Evolutionary conservation across 2,797 vertebrate species (phyloP).

Genomic region (Erpetoichthys calabaricus): DNA sequence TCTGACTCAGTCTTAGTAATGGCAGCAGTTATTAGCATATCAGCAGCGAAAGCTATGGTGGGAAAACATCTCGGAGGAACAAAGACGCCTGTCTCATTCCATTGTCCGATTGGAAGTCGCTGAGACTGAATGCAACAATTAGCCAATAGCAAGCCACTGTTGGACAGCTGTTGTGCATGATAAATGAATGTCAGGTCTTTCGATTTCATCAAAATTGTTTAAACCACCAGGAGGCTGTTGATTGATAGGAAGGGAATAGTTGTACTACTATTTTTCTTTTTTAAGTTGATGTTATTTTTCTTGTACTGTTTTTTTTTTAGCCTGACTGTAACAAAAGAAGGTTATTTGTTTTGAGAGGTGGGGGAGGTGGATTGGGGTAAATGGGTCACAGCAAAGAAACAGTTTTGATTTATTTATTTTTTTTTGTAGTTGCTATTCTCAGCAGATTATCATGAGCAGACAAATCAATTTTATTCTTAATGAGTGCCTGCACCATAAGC

Average conservation of each 20-base stretch:
- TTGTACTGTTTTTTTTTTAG: too few species aligned
- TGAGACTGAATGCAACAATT: constrained; percentile 44
- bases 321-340: too few species aligned
- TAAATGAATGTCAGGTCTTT: constrained; percentile 21
- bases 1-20: constrained; percentile 36
- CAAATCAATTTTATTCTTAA: too few species aligned
- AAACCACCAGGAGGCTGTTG: background rate
- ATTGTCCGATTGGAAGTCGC: constrained; percentile 48
- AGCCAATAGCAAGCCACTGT: constrained; percentile 28
- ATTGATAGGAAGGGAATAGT: background rate
- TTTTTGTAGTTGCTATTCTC: too few species aligned
- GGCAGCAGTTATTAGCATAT: constrained; percentile 47
- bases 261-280: background rate
- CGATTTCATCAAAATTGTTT: constrained; percentile 8
- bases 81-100: constrained; percentile 27
- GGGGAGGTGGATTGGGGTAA: too few species aligned
- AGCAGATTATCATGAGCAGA: too few species aligned
- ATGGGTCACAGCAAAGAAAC: too few species aligned
- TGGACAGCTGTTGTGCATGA: constrained; percentile 27
- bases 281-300: background rate
- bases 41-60: constrained; percentile 42
- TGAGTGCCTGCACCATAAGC: too few species aligned
- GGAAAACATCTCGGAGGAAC: constrained; percentile 43
- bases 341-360: too few species aligned
- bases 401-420: too few species aligned